Base-by-base conservation (phyloP, 2,797 vertebrate genomes). In the Sebastes oblongus region DNA sequence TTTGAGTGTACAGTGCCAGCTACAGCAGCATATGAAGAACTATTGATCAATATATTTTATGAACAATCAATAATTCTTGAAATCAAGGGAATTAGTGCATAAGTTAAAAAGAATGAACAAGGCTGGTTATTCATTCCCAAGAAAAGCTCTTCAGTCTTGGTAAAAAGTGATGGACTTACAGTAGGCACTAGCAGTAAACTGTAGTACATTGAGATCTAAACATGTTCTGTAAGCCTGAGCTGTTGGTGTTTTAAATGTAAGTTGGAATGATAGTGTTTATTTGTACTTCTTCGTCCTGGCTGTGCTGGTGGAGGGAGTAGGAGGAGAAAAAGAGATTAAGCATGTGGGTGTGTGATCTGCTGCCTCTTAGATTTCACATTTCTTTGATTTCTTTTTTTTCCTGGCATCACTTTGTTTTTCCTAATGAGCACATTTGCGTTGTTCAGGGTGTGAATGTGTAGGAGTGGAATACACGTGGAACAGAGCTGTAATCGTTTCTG, bases 291-390 rank as follows among this genome's bases (percentile, higher is more conserved):
- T 30, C 27, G 42, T 67, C 34, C 25, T 42, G 25, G 74, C 36
- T 46, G 61, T 70, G 64, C 56, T 72, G 68, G 13, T 75, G 22
- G 22, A 55, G 66, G 8, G 52, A 81, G 72, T 78, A 24, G 72
- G 68, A 74, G 60, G 60, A 77, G 65, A 65, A 80, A 39, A 72
- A 13, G 18, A 81, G 66, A 78, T 82, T 72, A 59, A 68, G 66
- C 36, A 24, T 54, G 76, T 79, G 82, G 72, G 76, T 54, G 76
- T 79, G 82, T 66, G 76, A 74, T 84, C 55, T 46, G 54, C n/a
- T 60, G 56, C 67, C 75, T 72, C 42, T 68, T 29, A 50, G 22
- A 85, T 78, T 85, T 78, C 56, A 68, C 27, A 62, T 20, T 50
- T 81, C 55, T 82, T 82, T 79, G 60, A 70, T 86, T 74, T 60